Conservation (phyloP, 2,888 invertebrate genomes). For the Idaea biselata region DNA sequence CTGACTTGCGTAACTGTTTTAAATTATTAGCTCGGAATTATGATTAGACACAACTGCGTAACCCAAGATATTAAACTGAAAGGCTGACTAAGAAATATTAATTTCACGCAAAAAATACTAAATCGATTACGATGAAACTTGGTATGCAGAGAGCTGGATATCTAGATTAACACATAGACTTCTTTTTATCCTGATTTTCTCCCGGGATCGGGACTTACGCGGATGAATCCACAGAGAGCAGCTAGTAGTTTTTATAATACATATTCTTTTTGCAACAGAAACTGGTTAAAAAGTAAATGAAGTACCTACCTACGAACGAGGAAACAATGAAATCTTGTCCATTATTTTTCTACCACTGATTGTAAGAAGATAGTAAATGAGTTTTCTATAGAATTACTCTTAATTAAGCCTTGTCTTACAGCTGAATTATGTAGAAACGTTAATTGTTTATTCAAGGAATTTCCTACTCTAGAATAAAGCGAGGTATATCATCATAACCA, state of each 20-base stretch:
- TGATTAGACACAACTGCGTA: neutral
- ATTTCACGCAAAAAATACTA: no score
- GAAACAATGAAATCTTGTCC: slow-evolving; percentile 14
- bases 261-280: slow-evolving; percentile 5
- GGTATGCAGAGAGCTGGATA: no score
- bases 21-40: neutral
- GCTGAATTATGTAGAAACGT: slow-evolving; percentile 13
- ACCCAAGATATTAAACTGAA: slow-evolving; percentile 2
- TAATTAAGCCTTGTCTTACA: slow-evolving; percentile 21
- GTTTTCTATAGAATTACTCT: slow-evolving; percentile 19
- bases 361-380: slow-evolving; percentile 13
- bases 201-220: no score
- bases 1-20: slow-evolving; percentile 3
- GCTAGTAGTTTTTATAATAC: no score
- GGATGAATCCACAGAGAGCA: no score
- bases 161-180: no score
- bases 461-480: slow-evolving; percentile 23
- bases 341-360: slow-evolving; percentile 14
- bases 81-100: neutral
- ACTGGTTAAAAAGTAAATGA: neutral
- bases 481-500: slow-evolving; percentile 26
- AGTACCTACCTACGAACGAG: slow-evolving; percentile 3
- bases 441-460: slow-evolving; percentile 16
- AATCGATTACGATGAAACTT: no score
- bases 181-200: no score